phyloP scores from a whole-genome alignment of 2,888 invertebrate species.

The Tholera decimalis region DNA sequence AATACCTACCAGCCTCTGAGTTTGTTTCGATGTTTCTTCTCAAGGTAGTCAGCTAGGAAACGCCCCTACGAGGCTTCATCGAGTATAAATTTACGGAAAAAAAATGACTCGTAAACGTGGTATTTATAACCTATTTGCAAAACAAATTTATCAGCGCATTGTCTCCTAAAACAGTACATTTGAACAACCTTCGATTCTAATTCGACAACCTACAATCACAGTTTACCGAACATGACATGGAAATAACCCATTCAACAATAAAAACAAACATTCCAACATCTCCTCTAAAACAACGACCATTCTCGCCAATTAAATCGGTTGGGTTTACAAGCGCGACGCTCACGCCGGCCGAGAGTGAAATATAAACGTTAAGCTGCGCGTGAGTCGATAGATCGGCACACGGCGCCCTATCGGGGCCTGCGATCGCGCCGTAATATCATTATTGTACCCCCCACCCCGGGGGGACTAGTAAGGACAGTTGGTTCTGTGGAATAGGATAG shows the following conservation, averaged over 20 bases:
- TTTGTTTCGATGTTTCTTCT: too few species aligned
- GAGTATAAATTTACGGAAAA: too few species aligned
- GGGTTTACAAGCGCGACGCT: conserved; percentile 80
- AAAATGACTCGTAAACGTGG: too few species aligned
- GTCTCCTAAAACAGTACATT: not conserved
- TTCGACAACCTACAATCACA: conserved; percentile 4
- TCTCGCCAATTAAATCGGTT: conserved; percentile 84
- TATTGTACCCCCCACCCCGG: conserved; percentile 78
- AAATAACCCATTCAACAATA: conserved; percentile 14
- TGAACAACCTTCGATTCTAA: not conserved
- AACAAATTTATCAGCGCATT: not conserved
- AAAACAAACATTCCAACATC: conserved; percentile 55
- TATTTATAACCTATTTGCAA: not conserved
- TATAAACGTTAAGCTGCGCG: conserved; percentile 74
- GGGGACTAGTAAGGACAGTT: conserved; percentile 53
- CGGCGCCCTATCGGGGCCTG: conserved; percentile 59
- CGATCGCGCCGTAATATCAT: conserved; percentile 78
- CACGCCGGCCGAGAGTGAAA: conserved; percentile 78
- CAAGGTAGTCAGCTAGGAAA: too few species aligned
- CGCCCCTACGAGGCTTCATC: too few species aligned
- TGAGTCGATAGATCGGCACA: conserved; percentile 71
- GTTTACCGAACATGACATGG: not conserved
- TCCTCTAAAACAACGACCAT: conserved; percentile 71
- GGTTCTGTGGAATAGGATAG: not conserved
- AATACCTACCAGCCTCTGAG: too few species aligned